phyloP scores from a whole-genome alignment of 2,113 vertebrate genomes.

The Gambusia holbrooki region DNA sequence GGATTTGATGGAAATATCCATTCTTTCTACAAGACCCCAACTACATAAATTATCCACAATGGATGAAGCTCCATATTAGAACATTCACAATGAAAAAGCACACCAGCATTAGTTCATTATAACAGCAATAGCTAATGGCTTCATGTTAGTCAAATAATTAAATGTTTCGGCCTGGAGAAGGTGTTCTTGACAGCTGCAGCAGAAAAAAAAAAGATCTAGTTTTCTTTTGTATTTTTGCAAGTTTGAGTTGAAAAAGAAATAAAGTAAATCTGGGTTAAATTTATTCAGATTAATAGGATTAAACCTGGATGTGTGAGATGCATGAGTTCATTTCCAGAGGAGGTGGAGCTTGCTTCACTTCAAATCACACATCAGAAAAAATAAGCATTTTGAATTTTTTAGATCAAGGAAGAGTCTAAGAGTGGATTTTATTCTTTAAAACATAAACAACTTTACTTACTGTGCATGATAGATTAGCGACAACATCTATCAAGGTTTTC shows the following conservation, averaged over 20 bases:
- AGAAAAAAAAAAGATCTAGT: background rate
- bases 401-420: conserved; percentile 1
- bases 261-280: background rate
- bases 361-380: conserved; percentile 9
- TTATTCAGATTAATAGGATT: background rate
- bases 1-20: background rate
- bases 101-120: background rate
- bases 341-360: conserved; percentile 25
- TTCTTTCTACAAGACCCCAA: background rate
- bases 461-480: background rate
- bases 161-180: background rate
- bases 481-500: too few relatives aligned
- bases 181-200: background rate
- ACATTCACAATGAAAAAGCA: background rate
- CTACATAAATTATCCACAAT: background rate
- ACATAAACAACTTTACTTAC: too few relatives aligned
- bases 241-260: too few relatives aligned
- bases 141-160: background rate
- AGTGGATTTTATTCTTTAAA: background rate
- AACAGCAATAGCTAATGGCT: background rate
- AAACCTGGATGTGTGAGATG: background rate
- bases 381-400: conserved; percentile 7
- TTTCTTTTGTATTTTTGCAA: background rate
- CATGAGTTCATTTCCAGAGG: background rate
- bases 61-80: background rate